Evolutionary conservation across 1,140 invertebrate genomes (phyloP).

Genomic region (Drosophila mojavensis): DNA sequence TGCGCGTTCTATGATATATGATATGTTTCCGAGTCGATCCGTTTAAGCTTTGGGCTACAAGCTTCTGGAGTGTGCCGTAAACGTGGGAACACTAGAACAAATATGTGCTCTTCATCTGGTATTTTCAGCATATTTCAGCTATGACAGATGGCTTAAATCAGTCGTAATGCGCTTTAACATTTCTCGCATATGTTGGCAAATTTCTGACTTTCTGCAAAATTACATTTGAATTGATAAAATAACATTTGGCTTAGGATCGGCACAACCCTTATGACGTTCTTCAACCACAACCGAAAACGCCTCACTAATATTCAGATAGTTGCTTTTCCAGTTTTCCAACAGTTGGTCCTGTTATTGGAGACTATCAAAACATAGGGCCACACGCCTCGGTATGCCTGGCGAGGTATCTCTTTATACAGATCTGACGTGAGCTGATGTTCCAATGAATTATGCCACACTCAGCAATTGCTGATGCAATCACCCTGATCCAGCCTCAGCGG

Average conservation of each 20-base stretch:
- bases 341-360: constrained; percentile 39
- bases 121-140: constrained; percentile 4
- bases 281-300: constrained; percentile 32
- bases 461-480: constrained; percentile 63
- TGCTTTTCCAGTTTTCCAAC: constrained; percentile 26
- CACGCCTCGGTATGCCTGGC: background rate
- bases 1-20: constrained; percentile 15
- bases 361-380: constrained; percentile 1
- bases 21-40: constrained; percentile 1
- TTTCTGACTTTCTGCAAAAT: constrained; percentile 21
- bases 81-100: constrained; percentile 35
- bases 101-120: constrained; percentile 3
- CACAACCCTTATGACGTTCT: too few species aligned
- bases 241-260: constrained; percentile 59
- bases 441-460: constrained; percentile 69
- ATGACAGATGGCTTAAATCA: constrained; percentile 20
- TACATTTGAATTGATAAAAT: constrained; percentile 20
- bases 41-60: constrained; percentile 10
- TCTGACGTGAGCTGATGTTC: constrained; percentile 48
- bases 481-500: constrained; percentile 52
- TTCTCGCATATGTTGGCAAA: constrained; percentile 62
- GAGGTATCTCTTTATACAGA: constrained; percentile 16
- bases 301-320: constrained; percentile 26
- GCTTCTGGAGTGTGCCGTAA: constrained; percentile 48
- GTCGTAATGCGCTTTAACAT: constrained; percentile 21